Conservation (phyloP, 2,888 invertebrate genomes). For the Polydesmus complanatus region DNA sequence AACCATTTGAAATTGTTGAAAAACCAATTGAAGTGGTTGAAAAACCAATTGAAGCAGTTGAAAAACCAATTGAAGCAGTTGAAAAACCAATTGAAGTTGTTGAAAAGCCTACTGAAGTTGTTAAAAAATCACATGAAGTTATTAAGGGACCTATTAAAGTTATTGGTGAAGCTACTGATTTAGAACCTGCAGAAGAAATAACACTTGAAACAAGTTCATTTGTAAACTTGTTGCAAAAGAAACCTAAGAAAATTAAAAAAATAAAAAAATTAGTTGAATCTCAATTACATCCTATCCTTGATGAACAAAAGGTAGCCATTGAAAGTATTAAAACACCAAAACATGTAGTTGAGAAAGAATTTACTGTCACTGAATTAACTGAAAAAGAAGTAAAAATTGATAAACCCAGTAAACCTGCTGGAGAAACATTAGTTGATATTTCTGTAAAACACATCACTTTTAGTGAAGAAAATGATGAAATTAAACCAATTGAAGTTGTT, state of each 20-base stretch:
- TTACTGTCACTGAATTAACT: no score
- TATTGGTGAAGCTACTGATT: background rate
- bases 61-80: background rate
- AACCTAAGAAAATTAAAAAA: no score
- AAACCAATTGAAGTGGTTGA: background rate
- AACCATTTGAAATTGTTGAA: background rate
- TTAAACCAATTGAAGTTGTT: slow-evolving; percentile 2
- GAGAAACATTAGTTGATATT: no score
- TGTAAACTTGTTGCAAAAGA: no score
- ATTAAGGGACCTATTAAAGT: no score
- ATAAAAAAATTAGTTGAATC: no score
- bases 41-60: background rate
- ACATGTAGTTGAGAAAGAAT: slow-evolving; percentile 19
- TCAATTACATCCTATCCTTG: no score
- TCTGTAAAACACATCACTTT: no score
- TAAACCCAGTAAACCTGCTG: background rate
- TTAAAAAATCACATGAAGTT: background rate
- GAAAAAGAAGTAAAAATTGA: no score
- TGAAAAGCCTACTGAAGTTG: background rate
- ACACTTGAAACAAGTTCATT: no score
- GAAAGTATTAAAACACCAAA: no score
- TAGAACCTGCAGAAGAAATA: background rate
- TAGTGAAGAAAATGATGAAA: slow-evolving; percentile 29
- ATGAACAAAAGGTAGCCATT: no score
- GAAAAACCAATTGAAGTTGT: background rate